Evolutionary conservation across 2,113 vertebrate genomes (phyloP), one percentile per base, ranked within the genome.

Genomic region (Lampris incognitus): DNA sequence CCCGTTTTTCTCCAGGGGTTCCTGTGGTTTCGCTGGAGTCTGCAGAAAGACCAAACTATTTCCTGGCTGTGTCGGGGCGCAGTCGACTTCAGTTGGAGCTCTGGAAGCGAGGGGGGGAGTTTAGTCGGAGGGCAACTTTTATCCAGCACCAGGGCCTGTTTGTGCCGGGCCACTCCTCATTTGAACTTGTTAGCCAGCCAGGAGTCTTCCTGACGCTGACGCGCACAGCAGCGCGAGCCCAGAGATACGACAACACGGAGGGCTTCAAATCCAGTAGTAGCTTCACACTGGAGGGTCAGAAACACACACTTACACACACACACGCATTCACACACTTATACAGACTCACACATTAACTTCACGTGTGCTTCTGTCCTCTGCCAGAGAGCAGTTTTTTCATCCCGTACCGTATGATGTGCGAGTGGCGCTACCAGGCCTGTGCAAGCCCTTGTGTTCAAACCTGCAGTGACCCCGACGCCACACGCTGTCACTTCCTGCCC

Each of bases 31-130:
- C 97, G 0, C 81, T 99, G 81, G 98, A 99, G 77, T 99, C 97
- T 83, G 97, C 97, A 1, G 97, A 98, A 89, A 96, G 98, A 61
- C 97, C 98, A 41, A 99, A 99, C 90, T 98, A 95, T 88, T 99
- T 98, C 89, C 93, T 99, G 37, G 95, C 87, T 0, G 93, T 96
- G 36, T 92, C 94, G 0, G 87, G 94, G 2, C 89, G 94, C 60
- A 93, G 93, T 63, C 87, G 76, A 0, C 24, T 98, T 36, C 94
- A 92, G 6, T 44, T 99, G 92, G 94, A 97, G 80, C 95, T 86
- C 50, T 99, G 97, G 98, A 92, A 91, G 82, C 91, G 90, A 39
- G 96, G 88, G 69, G 82, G 88, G 2, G 94, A 92, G 13, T 99
- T 99, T 87, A 87, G 54, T 36, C 95, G 82, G 66, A 92, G 81